Evolutionary conservation across 35 echinoderm and acorn worm species (phyloP), one percentile per base, ranked within the genome.

Genomic region (Ptychodera flava): DNA sequence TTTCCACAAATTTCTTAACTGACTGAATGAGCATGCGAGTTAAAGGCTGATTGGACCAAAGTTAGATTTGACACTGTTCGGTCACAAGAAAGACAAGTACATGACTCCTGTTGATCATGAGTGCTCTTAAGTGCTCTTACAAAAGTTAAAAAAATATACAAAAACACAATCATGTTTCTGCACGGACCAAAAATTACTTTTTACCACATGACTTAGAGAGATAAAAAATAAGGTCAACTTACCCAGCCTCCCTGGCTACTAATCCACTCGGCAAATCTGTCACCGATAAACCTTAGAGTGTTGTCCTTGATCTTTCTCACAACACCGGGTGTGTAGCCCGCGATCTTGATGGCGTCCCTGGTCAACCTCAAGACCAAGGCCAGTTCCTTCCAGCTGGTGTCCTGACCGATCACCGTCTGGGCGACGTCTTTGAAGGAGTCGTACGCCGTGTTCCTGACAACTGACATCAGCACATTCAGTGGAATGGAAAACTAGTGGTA

Each of bases 221-320:
- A n/a, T n/a, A n/a, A n/a, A n/a, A n/a, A n/a, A n/a, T n/a, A n/a
- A n/a, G n/a, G n/a, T n/a, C n/a, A n/a, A 64, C 94, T 93, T 91
- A 97, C 94, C 91, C 91, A 97, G 77, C 94, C 94, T 38, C 94
- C 94, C 78, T 97, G 94, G 35, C 91, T 93, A 77, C 93, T 91
- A 31, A 97, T 85, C 94, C 91, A 97, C 30, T 77, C 91, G 33
- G 94, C 94, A 86, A 93, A 97, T 16, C 91, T 83, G 64, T 93
- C 83, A n/a, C 91, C 86, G 81, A 97, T 93, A 89, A 90, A 97
- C 30, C 86, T 93, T n/a, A 97, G 78, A 33, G 91, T 93, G 83
- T 97, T 97, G 31, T 97, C 91, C 86, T 93, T 97, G 86, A 97
- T 93, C 16, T 80, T 86, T 16, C 64, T 91, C 0, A 89, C 94